These are phyloP conservation scores for Tetramorium alpestre DNA, from an alignment of 1,140 invertebrate genomes.

Conservation along the genomic window DNA sequence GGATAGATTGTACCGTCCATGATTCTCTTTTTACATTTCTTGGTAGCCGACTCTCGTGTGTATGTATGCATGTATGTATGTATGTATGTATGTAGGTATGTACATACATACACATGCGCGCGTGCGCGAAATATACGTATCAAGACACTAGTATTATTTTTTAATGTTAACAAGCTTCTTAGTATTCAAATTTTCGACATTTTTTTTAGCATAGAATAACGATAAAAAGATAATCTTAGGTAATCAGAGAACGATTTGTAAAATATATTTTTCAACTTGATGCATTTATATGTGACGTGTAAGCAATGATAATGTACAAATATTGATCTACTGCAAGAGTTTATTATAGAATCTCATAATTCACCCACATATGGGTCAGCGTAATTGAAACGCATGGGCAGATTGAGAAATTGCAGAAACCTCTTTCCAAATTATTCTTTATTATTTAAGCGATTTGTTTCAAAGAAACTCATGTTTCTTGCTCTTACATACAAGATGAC, in stretches of 20 bases:
- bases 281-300: background rate
- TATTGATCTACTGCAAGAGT: slow-evolving; percentile 24
- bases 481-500: background rate
- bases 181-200: slow-evolving; percentile 36
- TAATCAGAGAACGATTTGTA: slow-evolving; percentile 48
- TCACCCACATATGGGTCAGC: background rate
- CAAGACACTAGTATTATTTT: slow-evolving; percentile 12
- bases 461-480: background rate
- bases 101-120: background rate
- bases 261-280: slow-evolving; percentile 20
- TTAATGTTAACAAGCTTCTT: background rate
- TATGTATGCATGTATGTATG: too few relatives aligned
- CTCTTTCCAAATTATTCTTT: background rate
- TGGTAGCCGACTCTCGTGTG: background rate
- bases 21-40: slow-evolving; percentile 62
- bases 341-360: slow-evolving; percentile 27
- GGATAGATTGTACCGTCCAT: slow-evolving; percentile 63
- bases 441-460: background rate
- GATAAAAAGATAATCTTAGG: slow-evolving; percentile 29
- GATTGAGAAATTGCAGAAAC: background rate
- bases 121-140: too few relatives aligned
- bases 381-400: slow-evolving; percentile 12
- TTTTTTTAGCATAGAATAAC: slow-evolving; percentile 35
- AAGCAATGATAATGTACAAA: slow-evolving; percentile 12
- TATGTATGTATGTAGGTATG: background rate